Evolutionary conservation across 2,113 vertebrate species (phyloP).

Genomic region (Arvicanthis niloticus): DNA sequence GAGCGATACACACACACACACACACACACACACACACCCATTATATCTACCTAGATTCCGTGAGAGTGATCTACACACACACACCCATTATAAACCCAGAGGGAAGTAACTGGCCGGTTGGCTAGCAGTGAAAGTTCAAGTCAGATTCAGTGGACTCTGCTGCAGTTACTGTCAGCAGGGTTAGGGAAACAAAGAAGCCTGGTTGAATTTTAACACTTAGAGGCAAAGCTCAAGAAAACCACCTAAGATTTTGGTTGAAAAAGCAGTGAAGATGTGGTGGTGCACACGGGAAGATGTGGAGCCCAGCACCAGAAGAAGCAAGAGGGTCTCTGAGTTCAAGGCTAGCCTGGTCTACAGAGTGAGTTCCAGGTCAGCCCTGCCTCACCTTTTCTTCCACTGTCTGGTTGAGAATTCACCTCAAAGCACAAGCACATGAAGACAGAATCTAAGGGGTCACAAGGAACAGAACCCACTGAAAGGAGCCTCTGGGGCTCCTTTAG

Average conservation of each 20-base stretch:
- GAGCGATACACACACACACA: conserved; percentile 56
- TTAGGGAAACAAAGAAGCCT: conserved; percentile 17
- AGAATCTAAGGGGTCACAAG: neutral
- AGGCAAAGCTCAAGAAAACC: conserved; percentile 69
- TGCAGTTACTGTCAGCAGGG: conserved; percentile 24
- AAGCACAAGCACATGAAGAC: neutral
- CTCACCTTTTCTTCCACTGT: neutral
- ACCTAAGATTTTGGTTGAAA: conserved; percentile 46
- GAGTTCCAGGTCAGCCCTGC: neutral
- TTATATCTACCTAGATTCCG: conserved; percentile 11
- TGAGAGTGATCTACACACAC: conserved; percentile 31
- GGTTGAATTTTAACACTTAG: conserved; percentile 55
- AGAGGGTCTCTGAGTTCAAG: neutral
- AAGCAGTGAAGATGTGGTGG: neutral
- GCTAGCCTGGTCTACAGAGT: neutral
- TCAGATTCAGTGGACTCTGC: conserved; percentile 21
- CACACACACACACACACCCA: neutral
- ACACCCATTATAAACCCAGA: conserved; percentile 51
- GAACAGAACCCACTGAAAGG: neutral
- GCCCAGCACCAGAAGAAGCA: neutral
- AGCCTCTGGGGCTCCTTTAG: neutral
- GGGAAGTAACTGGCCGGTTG: conserved; percentile 48
- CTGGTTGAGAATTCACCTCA: neutral
- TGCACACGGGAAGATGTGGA: neutral
- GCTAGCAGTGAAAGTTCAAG: conserved; percentile 45